Conservation (phyloP, 2,113 vertebrate species). For the Bucco capensis region DNA sequence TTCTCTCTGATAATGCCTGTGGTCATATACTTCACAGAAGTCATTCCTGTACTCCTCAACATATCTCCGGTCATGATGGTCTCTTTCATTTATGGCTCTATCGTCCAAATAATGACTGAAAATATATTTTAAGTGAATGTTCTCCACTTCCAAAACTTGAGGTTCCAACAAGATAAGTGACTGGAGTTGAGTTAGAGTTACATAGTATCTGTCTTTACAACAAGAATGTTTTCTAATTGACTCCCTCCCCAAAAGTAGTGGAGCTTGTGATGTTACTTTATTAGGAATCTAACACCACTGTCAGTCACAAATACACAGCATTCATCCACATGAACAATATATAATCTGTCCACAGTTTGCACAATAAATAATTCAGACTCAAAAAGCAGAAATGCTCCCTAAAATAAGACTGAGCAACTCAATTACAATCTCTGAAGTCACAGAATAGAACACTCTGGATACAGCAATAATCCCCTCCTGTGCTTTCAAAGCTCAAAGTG, state of each 20-base stretch:
- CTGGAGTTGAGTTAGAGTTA: constrained; percentile 33
- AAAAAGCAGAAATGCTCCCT: not conserved
- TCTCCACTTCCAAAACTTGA: constrained; percentile 60
- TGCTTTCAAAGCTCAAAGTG: not conserved
- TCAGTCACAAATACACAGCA: constrained; percentile 9
- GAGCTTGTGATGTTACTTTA: constrained; percentile 41
- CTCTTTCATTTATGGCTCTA: constrained; percentile 78
- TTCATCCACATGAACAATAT: constrained; percentile 5
- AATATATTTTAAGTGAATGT: constrained; percentile 71
- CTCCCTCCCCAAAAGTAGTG: constrained; percentile 20
- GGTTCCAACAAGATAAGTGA: constrained; percentile 66
- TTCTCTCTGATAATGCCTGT: constrained; percentile 80
- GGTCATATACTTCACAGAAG: constrained; percentile 78
- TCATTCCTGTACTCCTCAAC: constrained; percentile 79
- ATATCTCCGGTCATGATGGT: constrained; percentile 76
- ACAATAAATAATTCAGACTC: not conserved
- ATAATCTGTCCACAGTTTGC: not conserved
- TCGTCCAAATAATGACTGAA: constrained; percentile 80
- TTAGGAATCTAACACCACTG: not conserved
- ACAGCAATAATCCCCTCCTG: not conserved
- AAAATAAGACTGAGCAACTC: not conserved
- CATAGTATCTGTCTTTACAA: constrained; percentile 28
- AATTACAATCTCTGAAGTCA: not conserved
- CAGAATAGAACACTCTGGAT: not conserved
- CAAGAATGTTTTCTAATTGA: constrained; percentile 28